These are phyloP conservation scores for Leistus spinibarbis DNA, from an alignment of 2,888 invertebrate species.

Conservation along the genomic window DNA sequence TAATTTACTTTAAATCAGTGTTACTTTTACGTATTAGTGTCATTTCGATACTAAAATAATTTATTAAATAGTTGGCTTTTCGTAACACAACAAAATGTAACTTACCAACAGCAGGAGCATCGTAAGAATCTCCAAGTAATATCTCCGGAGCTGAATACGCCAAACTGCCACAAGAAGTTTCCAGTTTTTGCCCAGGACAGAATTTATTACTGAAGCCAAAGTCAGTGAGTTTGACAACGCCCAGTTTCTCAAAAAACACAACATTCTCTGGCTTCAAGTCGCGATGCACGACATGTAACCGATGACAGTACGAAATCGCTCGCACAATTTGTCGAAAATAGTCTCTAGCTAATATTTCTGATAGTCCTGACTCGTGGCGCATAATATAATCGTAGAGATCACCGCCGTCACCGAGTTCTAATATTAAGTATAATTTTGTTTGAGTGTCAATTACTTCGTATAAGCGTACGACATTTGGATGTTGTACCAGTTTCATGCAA, in stretches of 20 bases:
- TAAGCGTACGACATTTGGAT: conserved; percentile 96
- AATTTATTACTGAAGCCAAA: conserved; percentile 97
- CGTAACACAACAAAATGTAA: conserved; percentile 16
- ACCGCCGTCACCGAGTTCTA: conserved; percentile 97
- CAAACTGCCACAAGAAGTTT: conserved; percentile 97
- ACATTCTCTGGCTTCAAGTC: conserved; percentile 99
- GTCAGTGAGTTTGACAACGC: conserved; percentile 97
- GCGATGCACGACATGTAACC: conserved; percentile 83
- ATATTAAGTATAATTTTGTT: conserved; percentile 93
- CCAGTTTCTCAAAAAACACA: conserved; percentile 96
- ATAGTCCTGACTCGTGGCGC: conserved; percentile 89
- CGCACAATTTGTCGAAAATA: conserved; percentile 97
- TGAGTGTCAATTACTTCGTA: conserved; percentile 99
- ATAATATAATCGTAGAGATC: conserved; percentile 99
- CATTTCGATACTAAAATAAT: no score
- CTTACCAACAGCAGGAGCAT: conserved; percentile 96
- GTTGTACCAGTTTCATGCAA: conserved; percentile 99
- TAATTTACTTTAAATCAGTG: no score
- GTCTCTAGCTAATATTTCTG: conserved; percentile 81
- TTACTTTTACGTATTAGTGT: no score
- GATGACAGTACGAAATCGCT: conserved; percentile 98
- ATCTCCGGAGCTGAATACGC: conserved; percentile 99
- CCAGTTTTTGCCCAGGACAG: conserved; percentile 94
- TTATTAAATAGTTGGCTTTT: background rate
- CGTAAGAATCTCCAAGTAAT: conserved; percentile 96